Evolutionary conservation across 2,797 vertebrate genomes (phyloP), one percentile per base, ranked within the genome.

Genomic region (Micrastur ruficollis): DNA sequence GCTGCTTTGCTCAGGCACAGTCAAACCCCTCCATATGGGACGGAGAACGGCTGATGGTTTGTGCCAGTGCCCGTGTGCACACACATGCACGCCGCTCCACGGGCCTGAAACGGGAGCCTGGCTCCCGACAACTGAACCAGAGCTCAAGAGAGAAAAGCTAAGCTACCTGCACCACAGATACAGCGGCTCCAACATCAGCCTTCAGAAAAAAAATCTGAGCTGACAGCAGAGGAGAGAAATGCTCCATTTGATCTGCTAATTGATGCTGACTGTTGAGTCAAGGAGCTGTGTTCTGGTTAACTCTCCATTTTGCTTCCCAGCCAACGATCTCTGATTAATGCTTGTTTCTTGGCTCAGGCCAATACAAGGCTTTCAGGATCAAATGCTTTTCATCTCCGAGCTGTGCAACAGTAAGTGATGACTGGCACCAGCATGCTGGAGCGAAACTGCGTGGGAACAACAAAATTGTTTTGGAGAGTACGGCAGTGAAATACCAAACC

Each of bases 171-270:
- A 5, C 52, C 34, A 1, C 6, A 1, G 16, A 50, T n/a, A 40
- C 36, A 18, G 31, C 85, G 34, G 71, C 67, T 19, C 73, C 6
- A 3, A 12, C 81, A 12, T 10, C 87, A 80, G 59, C 42, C 72
- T 26, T 62, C 5, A 11, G 73, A 36, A 13, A 20, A 61, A 13
- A 20, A 61, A 32, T 2, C 63, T 0, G 3, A 71, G 58, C 18
- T 68, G 95, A 53, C 58, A 81, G 87, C 66, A 20, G 55, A 82
- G 88, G 75, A 72, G 91, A 76, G 76, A 50, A 72, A 67, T 8
- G 71, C 71, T 90, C 47, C 21, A 2, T 52, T 47, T 72, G 90
- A 92, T 83, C 86, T 9, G 6, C 46, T 86, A 70, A 83, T 38
- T 66, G 86, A 47, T 52, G 81, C 93, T 62, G 82, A 53, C 79